A percentile compares a stretch with the other conserved stretches of the same genome.
phyloP scores from a whole-genome alignment of 2,113 vertebrate genomes.

The Zosterops hypoxanthus region DNA sequence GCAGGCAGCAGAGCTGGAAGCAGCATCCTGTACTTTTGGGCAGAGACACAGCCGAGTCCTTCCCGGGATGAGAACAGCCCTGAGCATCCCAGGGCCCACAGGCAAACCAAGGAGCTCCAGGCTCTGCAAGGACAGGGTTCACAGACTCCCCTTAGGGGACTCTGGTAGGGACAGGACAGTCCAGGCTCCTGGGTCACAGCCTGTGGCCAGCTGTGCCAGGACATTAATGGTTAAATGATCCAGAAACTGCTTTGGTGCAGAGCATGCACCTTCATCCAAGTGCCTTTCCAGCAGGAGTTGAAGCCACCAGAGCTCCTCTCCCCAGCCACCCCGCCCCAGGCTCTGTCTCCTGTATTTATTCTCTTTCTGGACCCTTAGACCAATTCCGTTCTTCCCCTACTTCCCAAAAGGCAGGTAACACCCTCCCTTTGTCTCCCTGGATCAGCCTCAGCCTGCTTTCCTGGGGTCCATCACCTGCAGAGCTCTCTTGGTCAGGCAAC shows the following conservation, averaged over 20 bases:
- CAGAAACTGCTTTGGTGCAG: background rate
- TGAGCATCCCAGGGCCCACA: background rate
- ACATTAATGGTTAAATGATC: background rate
- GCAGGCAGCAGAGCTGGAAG: background rate
- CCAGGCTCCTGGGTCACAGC: background rate
- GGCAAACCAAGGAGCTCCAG: background rate
- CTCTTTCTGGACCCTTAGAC: background rate
- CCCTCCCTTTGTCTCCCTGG: background rate
- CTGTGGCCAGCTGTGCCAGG: background rate
- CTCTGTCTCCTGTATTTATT: background rate
- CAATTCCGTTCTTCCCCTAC: background rate
- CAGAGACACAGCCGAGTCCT: background rate
- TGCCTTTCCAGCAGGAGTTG: background rate
- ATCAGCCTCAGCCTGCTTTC: background rate
- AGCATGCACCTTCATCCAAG: accelerated
- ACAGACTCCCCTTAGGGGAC: background rate
- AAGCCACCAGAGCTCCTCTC: background rate
- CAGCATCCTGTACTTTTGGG: background rate
- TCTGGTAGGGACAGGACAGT: background rate
- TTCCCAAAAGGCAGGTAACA: background rate
- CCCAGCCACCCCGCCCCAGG: background rate
- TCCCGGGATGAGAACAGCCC: background rate
- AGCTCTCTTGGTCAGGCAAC: no score
- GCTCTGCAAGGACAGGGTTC: background rate
- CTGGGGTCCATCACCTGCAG: no score